Conservation (phyloP, 2,888 invertebrate genomes). For the Sepioteuthis lessoniana region DNA sequence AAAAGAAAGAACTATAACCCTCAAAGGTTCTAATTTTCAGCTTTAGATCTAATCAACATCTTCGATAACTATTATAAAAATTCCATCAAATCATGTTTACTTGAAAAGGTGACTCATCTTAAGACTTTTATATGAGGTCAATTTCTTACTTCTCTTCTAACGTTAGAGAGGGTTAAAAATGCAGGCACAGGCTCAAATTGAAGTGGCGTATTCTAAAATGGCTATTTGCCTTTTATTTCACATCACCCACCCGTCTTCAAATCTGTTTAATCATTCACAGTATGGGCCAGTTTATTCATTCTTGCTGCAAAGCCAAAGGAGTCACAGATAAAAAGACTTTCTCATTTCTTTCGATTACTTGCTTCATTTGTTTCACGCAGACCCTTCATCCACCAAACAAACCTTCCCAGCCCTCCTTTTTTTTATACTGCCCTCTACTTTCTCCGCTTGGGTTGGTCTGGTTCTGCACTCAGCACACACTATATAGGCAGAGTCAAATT, state of each 20-base stretch:
- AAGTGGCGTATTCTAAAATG: not conserved
- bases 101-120: not conserved
- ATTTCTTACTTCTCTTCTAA: not conserved
- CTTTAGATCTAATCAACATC: no score
- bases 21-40: no score
- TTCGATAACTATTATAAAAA: not conserved
- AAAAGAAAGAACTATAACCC: no score
- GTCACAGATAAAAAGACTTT: not conserved
- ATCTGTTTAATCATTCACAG: slow-evolving; percentile 18
- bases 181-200: not conserved
- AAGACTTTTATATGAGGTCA: not conserved
- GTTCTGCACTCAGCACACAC: not conserved
- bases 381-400: not conserved
- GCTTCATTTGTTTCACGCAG: not conserved
- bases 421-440: not conserved
- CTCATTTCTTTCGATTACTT: slow-evolving; percentile 33
- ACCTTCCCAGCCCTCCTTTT: not conserved
- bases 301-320: not conserved
- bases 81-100: not conserved
- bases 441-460: not conserved
- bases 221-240: not conserved
- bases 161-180: not conserved
- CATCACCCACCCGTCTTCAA: not conserved
- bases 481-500: not conserved
- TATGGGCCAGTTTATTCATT: not conserved